Evolutionary conservation across 2,888 invertebrate genomes (phyloP).

Genomic region (Suillia variegata): DNA sequence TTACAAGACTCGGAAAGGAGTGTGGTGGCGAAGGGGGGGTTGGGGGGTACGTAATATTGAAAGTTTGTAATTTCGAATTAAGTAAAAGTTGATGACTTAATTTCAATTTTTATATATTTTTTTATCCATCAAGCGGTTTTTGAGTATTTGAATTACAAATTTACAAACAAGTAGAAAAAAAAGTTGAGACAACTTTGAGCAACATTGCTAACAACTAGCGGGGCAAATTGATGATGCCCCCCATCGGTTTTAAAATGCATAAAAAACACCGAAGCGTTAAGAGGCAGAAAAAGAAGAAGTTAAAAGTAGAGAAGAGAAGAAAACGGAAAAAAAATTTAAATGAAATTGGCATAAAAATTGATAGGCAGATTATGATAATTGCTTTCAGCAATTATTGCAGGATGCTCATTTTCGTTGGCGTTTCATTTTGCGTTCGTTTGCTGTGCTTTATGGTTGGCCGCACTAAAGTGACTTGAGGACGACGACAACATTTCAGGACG

Average conservation of each 20-base stretch:
- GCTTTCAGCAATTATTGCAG: conserved; percentile 26
- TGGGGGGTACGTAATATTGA: too few species aligned
- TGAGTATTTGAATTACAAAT: too few species aligned
- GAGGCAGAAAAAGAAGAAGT: background rate
- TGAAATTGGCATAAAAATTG: conserved; percentile 22
- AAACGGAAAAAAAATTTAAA: background rate
- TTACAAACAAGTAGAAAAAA: too few species aligned
- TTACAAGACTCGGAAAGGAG: too few species aligned
- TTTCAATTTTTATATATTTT: conserved; percentile 18
- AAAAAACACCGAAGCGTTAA: conserved; percentile 24
- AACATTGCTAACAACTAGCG: background rate
- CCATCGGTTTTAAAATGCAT: conserved; percentile 20
- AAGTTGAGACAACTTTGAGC: background rate
- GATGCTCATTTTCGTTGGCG: conserved; percentile 18
- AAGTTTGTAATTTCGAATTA: conserved; percentile 24
- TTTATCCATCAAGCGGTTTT: too few species aligned
- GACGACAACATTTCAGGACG: conserved; percentile 23
- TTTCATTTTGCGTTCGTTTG: background rate
- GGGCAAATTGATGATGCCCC: background rate
- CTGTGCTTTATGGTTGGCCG: background rate
- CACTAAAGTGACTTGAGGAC: background rate
- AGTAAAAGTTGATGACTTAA: conserved; percentile 22
- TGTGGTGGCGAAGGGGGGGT: too few species aligned
- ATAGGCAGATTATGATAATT: conserved; percentile 32
- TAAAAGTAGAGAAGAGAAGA: background rate